phyloP scores from a whole-genome alignment of 1,140 invertebrate genomes.

The Spodoptera frugiperda region DNA sequence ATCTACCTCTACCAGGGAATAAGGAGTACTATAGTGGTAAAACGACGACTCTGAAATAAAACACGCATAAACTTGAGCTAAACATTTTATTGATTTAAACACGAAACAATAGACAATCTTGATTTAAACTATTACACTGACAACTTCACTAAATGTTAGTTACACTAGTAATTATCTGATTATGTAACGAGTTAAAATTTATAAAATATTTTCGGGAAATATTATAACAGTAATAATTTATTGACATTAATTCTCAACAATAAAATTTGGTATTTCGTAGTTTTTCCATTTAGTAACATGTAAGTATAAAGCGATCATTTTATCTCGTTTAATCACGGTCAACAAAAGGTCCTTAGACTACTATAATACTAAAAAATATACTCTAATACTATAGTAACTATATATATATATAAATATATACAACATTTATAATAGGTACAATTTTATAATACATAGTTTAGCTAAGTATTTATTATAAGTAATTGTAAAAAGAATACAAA shows the following conservation, averaged over 20 bases:
- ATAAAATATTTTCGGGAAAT: background rate
- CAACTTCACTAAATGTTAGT: background rate
- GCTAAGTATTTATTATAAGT: no score
- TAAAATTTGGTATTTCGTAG: no score
- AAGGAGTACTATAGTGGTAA: no score
- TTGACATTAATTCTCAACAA: background rate
- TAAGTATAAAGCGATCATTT: slow-evolving; percentile 9
- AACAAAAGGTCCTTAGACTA: slow-evolving; percentile 1
- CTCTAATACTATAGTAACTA: slow-evolving; percentile 2
- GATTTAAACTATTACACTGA: slow-evolving; percentile 28
- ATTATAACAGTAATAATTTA: background rate
- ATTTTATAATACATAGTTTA: background rate
- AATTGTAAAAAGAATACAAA: no score
- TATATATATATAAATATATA: background rate
- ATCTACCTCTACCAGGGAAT: no score
- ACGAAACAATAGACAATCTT: slow-evolving; percentile 53
- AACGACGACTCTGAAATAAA: slow-evolving; percentile 42
- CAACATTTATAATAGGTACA: background rate
- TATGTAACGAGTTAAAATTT: no score
- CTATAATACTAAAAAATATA: slow-evolving; percentile 22
- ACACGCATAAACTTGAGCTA: slow-evolving; percentile 47
- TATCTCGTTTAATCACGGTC: background rate
- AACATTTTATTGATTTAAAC: slow-evolving; percentile 57
- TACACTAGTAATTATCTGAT: no score
- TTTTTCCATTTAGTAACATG: background rate